Base-by-base conservation (phyloP, 2,888 invertebrate genomes). In the Priocnemis perturbator region DNA sequence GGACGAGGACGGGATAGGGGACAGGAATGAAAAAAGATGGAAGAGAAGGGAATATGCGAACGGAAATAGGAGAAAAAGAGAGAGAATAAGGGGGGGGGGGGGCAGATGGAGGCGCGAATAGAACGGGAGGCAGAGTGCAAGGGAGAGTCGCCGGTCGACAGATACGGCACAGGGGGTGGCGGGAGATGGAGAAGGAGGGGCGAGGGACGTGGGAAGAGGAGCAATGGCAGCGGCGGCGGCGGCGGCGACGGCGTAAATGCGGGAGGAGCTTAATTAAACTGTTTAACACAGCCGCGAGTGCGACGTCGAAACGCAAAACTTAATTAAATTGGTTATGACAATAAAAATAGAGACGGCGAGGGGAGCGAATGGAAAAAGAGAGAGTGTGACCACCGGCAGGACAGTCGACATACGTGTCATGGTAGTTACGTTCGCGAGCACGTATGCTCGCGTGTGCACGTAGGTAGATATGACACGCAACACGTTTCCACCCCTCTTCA, bases 311-410 rank as follows among this genome's bases (percentile, higher is more conserved):
- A 75, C 81, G 81, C 68, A 78, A 77, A 81, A 81, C 81, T 81
- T 81, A 81, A 81, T 81, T 81, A 81, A 81, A 81, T 81, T 78
- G 80, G 78, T 79, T 81, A 78, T 79, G 80, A 79, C 78, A 77
- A 79, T 81, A 81, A 79, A 81, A 81, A 79, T 81, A 80, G 70
- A 74, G 73, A 71, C 60, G 55, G 59, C 56, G 53, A 23, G 26
- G 63, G 67, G 52, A 73, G 60, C 15, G 52, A 30, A 26, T 37
- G 26, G 50, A 19, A 48, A 56, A 53, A 30, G 19, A 20, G 48
- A 50, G 30, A 58, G 15, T 30, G 56, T 14, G n/a, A 9, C 37
- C 30, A 15, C 1, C 4, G 37, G 23, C 23, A 9, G 26, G 21
- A 60, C 37, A 3, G 37, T 37, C 37, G 37, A 37, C 61, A 59